Evolutionary conservation across 2,888 invertebrate species (phyloP), one percentile per base, ranked within the genome.

Genomic region (Heteromurus nitidus): DNA sequence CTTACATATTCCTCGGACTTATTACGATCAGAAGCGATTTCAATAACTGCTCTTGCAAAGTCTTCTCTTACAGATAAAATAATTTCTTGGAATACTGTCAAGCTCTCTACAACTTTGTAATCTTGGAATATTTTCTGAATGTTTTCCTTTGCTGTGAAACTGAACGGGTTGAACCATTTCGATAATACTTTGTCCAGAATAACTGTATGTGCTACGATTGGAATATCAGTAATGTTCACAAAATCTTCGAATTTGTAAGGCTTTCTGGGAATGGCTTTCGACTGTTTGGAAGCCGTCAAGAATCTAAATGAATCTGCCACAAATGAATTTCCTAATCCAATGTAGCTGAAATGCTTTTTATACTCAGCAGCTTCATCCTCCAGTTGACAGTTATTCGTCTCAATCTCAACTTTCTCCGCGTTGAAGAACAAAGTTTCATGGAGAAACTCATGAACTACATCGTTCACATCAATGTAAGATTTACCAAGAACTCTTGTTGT

Each of bases 11-110:
- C 60, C 1, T 55, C 26, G 0, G 84, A 84, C n/a, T 16, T 31
- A 7, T 64, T 53, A 3, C 22, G 20, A 9, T 73, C 60, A n/a
- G 64, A 53, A 3, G 82, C 68, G 5, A 85, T 53, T 18, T 64
- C 67, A 13, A 84, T 58, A 2, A 85, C 58, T 7, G 74, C 65
- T 65, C 76, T 67, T 0, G 84, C 83, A 64, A 85, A 86, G 76
- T 86, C 84, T 77, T 85, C 86, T 60, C 84, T 28, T 13, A 73
- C 79, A 7, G 77, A 81, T 20, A 86, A 58, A 69, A 86, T 82
- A 64, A 86, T 84, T 80, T 86, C 86, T 64, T 82, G 74, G 47
- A 86, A 84, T 3, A 77, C 44, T 11, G 55, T 73, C 64, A 86
- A 47, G n/a, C 84, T 82, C 47, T 84, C 80, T n/a, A 72, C 22